phyloP scores from a whole-genome alignment of 2,888 invertebrate species.

The Ochropacha duplaris region DNA sequence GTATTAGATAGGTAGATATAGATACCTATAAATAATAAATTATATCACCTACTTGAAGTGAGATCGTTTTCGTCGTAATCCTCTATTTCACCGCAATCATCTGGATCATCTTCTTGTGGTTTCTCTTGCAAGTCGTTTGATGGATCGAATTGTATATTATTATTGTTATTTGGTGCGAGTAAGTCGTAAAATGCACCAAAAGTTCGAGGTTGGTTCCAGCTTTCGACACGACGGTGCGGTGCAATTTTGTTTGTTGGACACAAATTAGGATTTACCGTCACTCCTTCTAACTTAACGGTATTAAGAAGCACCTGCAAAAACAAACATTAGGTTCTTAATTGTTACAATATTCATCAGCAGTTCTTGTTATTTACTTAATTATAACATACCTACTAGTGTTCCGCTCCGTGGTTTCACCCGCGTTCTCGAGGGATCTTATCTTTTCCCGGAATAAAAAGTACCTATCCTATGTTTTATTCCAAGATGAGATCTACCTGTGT shows the following conservation, averaged over 20 bases:
- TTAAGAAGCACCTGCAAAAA: constrained; percentile 35
- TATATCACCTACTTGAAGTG: constrained; percentile 58
- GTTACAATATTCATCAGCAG: no score
- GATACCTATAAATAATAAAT: no score
- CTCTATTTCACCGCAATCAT: constrained; percentile 74
- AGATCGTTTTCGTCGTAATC: constrained; percentile 76
- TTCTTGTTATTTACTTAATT: no score
- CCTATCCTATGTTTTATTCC: no score
- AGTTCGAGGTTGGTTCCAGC: constrained; percentile 48
- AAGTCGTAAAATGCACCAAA: constrained; percentile 61
- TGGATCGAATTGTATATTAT: constrained; percentile 28
- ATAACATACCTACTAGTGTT: no score
- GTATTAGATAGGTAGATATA: no score
- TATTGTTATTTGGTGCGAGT: constrained; percentile 40
- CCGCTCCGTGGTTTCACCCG: no score
- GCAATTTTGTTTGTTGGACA: constrained; percentile 78
- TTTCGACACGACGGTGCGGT: constrained; percentile 52
- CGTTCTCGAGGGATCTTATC: no score
- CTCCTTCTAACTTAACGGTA: constrained; percentile 43
- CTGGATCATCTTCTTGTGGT: constrained; percentile 61
- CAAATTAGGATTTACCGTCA: constrained; percentile 58
- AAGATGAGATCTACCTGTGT: no score
- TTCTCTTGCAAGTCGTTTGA: constrained; percentile 55
- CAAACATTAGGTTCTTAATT: background rate
- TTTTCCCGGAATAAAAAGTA: no score